Conservation (phyloP, 2,113 vertebrate genomes). For the Spea bombifrons region DNA sequence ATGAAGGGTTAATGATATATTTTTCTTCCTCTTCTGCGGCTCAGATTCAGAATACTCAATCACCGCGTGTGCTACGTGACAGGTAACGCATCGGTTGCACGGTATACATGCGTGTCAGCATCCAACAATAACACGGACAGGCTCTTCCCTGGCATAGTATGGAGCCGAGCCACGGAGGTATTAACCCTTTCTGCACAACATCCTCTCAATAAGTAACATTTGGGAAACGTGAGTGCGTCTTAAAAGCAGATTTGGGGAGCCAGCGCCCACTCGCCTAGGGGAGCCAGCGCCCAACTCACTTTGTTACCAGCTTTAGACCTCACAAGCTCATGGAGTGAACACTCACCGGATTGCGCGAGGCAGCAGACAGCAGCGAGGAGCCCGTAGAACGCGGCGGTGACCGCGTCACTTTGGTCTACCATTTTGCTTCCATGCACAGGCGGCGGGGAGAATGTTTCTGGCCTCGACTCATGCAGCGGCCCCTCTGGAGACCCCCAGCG, state of each 20-base stretch:
- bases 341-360: constrained; percentile 21
- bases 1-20: background rate
- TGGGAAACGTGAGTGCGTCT: no score
- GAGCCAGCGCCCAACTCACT: no score
- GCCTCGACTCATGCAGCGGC: no score
- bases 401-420: background rate
- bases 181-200: no score
- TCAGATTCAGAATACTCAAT: background rate
- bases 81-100: constrained; percentile 3
- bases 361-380: constrained; percentile 2
- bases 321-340: background rate
- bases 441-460: background rate
- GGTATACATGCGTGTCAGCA: background rate
- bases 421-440: constrained; percentile 27
- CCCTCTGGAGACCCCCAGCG: background rate
- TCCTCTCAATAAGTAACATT: no score
- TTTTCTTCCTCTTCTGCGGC: background rate
- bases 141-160: constrained; percentile 5
- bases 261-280: no score
- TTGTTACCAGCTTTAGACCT: no score
- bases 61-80: constrained; percentile 19
- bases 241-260: no score
- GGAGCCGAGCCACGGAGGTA: background rate
- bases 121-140: constrained; percentile 8
- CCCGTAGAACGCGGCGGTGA: constrained; percentile 16